Percentiles rank a stretch among this genome's conserved stretches.
phyloP scores from a whole-genome alignment of 2,888 invertebrate genomes.

The Leptinotarsa rubiginosa region DNA sequence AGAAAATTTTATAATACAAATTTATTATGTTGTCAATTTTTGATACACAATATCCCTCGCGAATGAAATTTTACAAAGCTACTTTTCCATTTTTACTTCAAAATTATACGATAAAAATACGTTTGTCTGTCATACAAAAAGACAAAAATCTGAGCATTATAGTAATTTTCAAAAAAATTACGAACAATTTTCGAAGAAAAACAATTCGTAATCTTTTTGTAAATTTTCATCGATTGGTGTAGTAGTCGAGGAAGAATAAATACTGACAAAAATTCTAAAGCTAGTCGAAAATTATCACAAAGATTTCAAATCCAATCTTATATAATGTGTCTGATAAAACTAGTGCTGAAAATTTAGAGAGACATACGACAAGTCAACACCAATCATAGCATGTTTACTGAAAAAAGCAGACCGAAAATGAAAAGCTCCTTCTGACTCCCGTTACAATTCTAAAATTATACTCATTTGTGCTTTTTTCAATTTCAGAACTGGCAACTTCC shows the following conservation, averaged over 20 bases:
- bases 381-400: constrained; percentile 53
- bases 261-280: constrained; percentile 54
- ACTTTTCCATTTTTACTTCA: constrained; percentile 63
- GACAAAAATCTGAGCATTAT: constrained; percentile 63
- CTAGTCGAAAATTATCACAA: constrained; percentile 60
- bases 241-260: constrained; percentile 51
- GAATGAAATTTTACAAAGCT: constrained; percentile 79
- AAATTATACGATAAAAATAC: constrained; percentile 55
- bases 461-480: constrained; percentile 46
- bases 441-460: constrained; percentile 12
- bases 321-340: constrained; percentile 53
- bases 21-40: constrained; percentile 72
- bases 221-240: constrained; percentile 58
- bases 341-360: constrained; percentile 55
- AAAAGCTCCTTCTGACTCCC: constrained; percentile 8
- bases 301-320: constrained; percentile 45
- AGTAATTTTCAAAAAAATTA: constrained; percentile 55
- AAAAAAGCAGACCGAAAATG: constrained; percentile 34
- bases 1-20: constrained; percentile 73
- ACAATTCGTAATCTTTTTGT: constrained; percentile 34
- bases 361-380: constrained; percentile 56
- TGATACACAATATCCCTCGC: constrained; percentile 80
- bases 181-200: constrained; percentile 21
- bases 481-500: constrained; percentile 26
- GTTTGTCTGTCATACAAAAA: constrained; percentile 53